Base-by-base conservation (phyloP, 2,888 invertebrate species). In the Eueremaeus valkanovi region DNA sequence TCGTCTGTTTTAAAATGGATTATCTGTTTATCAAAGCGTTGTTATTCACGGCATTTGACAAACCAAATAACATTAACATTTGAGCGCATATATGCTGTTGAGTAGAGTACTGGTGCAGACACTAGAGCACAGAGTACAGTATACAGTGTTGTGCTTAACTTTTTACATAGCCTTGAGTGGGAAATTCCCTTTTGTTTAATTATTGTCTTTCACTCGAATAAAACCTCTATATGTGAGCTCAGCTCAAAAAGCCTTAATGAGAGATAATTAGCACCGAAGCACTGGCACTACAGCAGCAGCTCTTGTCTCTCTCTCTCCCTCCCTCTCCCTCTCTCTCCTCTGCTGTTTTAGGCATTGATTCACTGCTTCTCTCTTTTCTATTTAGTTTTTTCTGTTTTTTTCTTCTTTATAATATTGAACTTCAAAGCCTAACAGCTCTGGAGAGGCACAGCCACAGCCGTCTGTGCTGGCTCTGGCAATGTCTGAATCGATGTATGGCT, bases 281-380 rank as follows among this genome's bases (percentile, higher is more conserved):
- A 40, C 36, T 33, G 42, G 68, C 68, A 68, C 3, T 42, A 40
- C 66, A 66, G 24, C 42, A 42, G 68, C 42, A 21, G 21, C 58
- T 74, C 73, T 72, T 45, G 61, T 49, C 72, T 63, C 73, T 40
- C 66, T 51, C 21, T 18, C 45, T 16, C 51, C 21, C 72, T 58
- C 66, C 63, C 72, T 31, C 73, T 58, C 77, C 66, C 66, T 51
- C 75, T 61, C 49, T 74, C 73, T 66, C 75, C 72, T 24, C 51
- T 74, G 29, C 51, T 74, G 29, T 72, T 45, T 29, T 29, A 49
- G 1, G 42, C 49, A 73, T 73, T 75, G 21, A 55, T 63, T 74
- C 42, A 73, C 75, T 63, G 29, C 73, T 70, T 76, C 74, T 75
- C 51, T 74, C 72, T 74, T 73, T 66, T 77, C 74, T 29, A 33